phyloP scores from a whole-genome alignment of 2,888 invertebrate genomes.

The Agrenia bidenticulata region DNA sequence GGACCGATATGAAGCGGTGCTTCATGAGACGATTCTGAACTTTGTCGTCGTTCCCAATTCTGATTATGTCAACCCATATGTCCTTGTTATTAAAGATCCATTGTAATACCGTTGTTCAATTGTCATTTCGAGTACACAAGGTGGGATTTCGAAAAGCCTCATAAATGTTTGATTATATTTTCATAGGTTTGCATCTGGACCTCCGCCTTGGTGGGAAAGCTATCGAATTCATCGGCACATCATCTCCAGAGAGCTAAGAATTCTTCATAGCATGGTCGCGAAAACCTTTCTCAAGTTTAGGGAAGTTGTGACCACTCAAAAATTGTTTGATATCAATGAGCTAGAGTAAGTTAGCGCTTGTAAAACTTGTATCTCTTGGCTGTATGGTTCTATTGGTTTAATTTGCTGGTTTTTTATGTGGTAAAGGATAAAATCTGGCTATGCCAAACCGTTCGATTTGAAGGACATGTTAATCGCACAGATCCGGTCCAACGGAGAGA shows the following conservation, averaged over 20 bases:
- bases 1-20: slow-evolving; percentile 36
- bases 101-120: slow-evolving; percentile 23
- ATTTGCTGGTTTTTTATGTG: too few relatives aligned
- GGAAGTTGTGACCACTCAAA: slow-evolving; percentile 34
- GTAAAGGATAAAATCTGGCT: slow-evolving; percentile 5
- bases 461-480: slow-evolving; percentile 41
- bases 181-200: slow-evolving; percentile 24
- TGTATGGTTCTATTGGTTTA: too few relatives aligned
- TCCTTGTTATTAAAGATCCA: slow-evolving; percentile 40
- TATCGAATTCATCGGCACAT: slow-evolving; percentile 25
- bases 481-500: slow-evolving; percentile 42
- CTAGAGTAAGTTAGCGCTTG: slow-evolving; percentile 15
- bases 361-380: neutral
- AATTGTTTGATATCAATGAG: slow-evolving; percentile 37
- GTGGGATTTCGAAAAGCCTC: neutral
- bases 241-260: slow-evolving; percentile 27
- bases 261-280: slow-evolving; percentile 40
- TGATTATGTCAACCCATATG: slow-evolving; percentile 38
- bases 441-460: slow-evolving; percentile 45
- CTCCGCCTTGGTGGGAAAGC: slow-evolving; percentile 44
- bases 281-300: slow-evolving; percentile 46
- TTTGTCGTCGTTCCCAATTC: slow-evolving; percentile 41
- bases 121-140: neutral
- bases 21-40: slow-evolving; percentile 45
- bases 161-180: too few relatives aligned